Conservation (phyloP, 2,888 invertebrate species). For the Alsophila aescularia region DNA sequence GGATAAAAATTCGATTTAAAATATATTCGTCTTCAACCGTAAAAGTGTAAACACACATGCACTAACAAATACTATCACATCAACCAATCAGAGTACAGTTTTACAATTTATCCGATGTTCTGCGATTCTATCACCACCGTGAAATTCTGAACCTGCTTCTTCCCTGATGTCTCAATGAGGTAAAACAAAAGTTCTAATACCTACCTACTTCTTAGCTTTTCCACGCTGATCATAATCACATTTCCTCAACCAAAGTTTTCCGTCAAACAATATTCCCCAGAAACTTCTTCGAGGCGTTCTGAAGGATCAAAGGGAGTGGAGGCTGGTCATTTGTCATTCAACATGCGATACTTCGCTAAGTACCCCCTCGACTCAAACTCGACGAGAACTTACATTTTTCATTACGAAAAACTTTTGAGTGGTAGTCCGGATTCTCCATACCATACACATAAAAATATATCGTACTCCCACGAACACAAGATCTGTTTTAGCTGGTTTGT, state of each 20-base stretch:
- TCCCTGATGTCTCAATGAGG: no score
- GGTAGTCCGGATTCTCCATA: slow-evolving; percentile 30
- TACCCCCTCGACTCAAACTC: slow-evolving; percentile 56
- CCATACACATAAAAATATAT: slow-evolving; percentile 15
- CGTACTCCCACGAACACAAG: slow-evolving; percentile 11
- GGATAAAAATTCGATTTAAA: no score
- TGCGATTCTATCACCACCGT: no score
- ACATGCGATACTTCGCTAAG: slow-evolving; percentile 71
- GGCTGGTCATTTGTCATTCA: slow-evolving; percentile 71
- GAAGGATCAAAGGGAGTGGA: slow-evolving; percentile 59
- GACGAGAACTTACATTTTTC: slow-evolving; percentile 70
- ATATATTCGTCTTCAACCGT: no score
- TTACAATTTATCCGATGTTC: no score
- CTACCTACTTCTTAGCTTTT: background rate
- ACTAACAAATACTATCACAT: no score
- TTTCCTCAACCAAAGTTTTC: slow-evolving; percentile 29
- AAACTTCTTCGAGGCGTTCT: slow-evolving; percentile 20
- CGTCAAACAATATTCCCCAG: slow-evolving; percentile 22
- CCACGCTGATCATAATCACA: slow-evolving; percentile 15
- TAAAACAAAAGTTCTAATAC: background rate
- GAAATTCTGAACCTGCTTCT: no score
- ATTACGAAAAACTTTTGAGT: slow-evolving; percentile 59
- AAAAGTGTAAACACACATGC: no score
- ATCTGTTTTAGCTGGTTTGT: slow-evolving; percentile 9
- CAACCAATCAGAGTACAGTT: no score